phyloP scores from a whole-genome alignment of 2,888 invertebrate genomes.

The Lasiommata megera region DNA sequence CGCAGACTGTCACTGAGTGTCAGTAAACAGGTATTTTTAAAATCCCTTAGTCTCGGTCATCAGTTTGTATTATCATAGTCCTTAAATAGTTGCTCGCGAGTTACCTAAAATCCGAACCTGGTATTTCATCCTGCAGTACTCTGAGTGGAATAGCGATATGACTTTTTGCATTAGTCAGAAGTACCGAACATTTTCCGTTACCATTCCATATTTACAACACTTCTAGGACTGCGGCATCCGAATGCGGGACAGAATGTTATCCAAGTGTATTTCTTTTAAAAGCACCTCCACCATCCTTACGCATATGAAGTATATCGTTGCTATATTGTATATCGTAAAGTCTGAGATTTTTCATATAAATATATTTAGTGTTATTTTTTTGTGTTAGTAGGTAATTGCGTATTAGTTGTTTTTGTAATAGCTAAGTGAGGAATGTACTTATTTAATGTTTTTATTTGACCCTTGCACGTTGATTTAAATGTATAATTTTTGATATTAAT shows the following conservation, averaged over 20 bases:
- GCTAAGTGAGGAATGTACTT: no score
- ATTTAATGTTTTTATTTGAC: no score
- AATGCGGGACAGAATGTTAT: background rate
- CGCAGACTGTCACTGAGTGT: no score
- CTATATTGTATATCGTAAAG: no score
- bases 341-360: no score
- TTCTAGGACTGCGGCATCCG: background rate
- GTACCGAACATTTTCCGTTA: conserved; percentile 46
- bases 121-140: conserved; percentile 54
- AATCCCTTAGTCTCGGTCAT: no score
- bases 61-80: no score
- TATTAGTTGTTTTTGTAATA: background rate
- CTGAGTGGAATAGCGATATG: conserved; percentile 55
- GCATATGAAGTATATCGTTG: no score
- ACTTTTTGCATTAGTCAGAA: conserved; percentile 68
- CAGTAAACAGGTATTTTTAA: no score
- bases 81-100: background rate
- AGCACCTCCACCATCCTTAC: background rate
- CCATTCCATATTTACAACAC: conserved; percentile 9
- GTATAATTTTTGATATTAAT: no score
- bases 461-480: no score
- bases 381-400: background rate
- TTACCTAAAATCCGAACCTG: conserved; percentile 43
- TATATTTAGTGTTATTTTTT: background rate
- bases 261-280: background rate